Evolutionary conservation across 2,888 invertebrate genomes (phyloP).

Genomic region (Polyommatus iphigenia): DNA sequence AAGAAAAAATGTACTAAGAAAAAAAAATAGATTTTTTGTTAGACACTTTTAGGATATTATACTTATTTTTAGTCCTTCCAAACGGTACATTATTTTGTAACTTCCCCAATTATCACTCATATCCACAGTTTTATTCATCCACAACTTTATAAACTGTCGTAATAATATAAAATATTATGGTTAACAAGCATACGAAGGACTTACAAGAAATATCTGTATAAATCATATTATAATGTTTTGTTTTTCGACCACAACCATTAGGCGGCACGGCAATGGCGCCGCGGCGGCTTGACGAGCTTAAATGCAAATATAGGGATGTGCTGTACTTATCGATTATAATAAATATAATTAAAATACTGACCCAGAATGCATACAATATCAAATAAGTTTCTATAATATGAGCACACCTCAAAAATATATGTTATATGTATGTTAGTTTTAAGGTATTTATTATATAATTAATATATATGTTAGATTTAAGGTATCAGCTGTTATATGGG

Average conservation of each 20-base stretch:
- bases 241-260: neutral
- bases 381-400: neutral
- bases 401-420: too few species aligned
- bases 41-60: too few species aligned
- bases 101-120: too few species aligned
- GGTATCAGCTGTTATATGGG: too few species aligned
- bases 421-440: too few species aligned
- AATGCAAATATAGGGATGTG: slow-evolving; percentile 18
- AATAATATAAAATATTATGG: neutral
- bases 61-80: neutral
- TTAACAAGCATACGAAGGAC: neutral
- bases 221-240: slow-evolving; percentile 14
- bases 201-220: neutral
- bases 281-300: slow-evolving; percentile 12
- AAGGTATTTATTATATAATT: too few species aligned
- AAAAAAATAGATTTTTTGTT: neutral
- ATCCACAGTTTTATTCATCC: neutral
- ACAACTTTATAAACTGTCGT: neutral
- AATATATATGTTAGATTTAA: too few species aligned
- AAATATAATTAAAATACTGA: neutral
- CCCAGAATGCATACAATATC: too few species aligned
- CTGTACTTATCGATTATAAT: neutral
- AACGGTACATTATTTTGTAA: neutral
- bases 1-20: neutral
- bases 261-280: slow-evolving; percentile 14